Conservation (phyloP, 1,140 invertebrate species). For the Bombus superbus region DNA sequence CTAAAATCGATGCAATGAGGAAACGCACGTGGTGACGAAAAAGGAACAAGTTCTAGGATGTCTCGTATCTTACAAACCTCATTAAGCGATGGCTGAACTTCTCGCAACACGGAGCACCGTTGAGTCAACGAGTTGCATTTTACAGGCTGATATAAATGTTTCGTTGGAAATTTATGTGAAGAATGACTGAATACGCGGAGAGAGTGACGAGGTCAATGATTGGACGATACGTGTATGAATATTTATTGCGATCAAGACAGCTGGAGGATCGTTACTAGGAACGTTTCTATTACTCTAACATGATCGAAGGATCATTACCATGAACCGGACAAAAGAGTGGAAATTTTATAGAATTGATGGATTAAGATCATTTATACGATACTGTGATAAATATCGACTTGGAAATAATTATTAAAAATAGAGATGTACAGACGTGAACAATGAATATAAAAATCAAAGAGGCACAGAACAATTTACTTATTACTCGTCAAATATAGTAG, state of each 20-base stretch:
- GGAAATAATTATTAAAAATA: too few relatives aligned
- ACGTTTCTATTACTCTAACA: too few relatives aligned
- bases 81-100: conserved; percentile 14
- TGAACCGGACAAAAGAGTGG: too few relatives aligned
- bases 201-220: background rate
- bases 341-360: too few relatives aligned
- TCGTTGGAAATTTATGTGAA: background rate
- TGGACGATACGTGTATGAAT: background rate
- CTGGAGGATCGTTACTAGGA: too few relatives aligned
- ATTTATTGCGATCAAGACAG: background rate
- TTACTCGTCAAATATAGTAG: too few relatives aligned
- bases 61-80: conserved; percentile 47
- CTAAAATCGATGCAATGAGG: background rate
- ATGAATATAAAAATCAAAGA: too few relatives aligned
- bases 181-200: background rate
- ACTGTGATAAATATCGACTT: too few relatives aligned
- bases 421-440: too few relatives aligned
- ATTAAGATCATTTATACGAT: too few relatives aligned
- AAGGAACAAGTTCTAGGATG: background rate
- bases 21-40: background rate
- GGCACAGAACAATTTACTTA: too few relatives aligned
- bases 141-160: background rate
- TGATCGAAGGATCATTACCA: too few relatives aligned
- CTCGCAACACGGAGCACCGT: background rate
- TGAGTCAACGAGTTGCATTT: background rate